Evolutionary conservation across 2,888 invertebrate genomes (phyloP).

Genomic region (Oasisia sp.): DNA sequence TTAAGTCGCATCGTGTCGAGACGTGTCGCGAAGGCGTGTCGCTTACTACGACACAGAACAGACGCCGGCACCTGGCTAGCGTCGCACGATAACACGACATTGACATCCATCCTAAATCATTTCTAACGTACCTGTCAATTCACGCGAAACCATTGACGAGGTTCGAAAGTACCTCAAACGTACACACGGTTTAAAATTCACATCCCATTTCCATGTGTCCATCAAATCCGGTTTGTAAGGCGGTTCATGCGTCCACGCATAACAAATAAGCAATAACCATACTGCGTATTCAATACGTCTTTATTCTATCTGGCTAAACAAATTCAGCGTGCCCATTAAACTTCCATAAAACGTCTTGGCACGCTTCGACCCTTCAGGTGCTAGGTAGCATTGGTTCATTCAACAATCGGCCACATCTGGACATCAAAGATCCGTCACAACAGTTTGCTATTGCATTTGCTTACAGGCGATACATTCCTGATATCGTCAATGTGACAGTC

Average conservation of each 20-base stretch:
- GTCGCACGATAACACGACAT: not conserved
- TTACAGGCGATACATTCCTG: not conserved
- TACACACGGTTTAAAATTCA: not conserved
- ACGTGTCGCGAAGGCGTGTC: not conserved
- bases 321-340: not conserved
- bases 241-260: not conserved
- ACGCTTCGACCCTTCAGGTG: not conserved
- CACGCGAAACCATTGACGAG: not conserved
- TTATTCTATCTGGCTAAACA: not conserved
- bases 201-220: not conserved
- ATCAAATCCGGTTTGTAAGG: not conserved
- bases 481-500: not conserved
- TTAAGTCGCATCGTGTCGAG: not conserved
- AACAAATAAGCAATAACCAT: not conserved
- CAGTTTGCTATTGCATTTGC: not conserved
- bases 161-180: not conserved
- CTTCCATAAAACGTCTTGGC: not conserved
- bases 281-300: not conserved
- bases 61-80: not conserved
- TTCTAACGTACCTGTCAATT: not conserved
- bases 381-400: not conserved
- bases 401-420: not conserved
- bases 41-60: not conserved
- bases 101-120: not conserved
- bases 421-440: not conserved